Evolutionary conservation across 2,797 vertebrate genomes (phyloP).

Genomic region (Serranus cabrilla): DNA sequence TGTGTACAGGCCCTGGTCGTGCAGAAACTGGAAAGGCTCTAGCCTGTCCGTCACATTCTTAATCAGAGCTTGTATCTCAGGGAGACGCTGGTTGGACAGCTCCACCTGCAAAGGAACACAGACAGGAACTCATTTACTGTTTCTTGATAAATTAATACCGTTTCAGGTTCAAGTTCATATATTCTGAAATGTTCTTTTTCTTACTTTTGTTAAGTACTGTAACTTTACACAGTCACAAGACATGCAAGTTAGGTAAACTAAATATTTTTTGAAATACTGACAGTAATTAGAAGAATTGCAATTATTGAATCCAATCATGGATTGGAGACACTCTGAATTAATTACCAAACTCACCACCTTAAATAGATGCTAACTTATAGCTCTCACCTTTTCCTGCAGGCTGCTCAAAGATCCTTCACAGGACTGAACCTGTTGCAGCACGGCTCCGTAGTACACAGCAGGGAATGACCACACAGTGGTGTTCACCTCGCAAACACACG

Average conservation of each 20-base stretch:
- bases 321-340: neutral
- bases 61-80: constrained; percentile 59
- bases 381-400: constrained; percentile 64
- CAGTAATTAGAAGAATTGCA: too few species aligned
- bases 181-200: too few species aligned
- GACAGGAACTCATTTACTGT: too few species aligned
- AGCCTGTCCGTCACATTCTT: constrained; percentile 69
- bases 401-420: constrained; percentile 39
- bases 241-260: too few species aligned
- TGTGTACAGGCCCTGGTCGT: constrained; percentile 71
- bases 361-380: neutral
- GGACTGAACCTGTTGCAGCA: constrained; percentile 51
- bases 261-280: too few species aligned
- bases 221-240: too few species aligned
- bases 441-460: constrained; percentile 39
- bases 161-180: too few species aligned
- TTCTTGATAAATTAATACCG: too few species aligned
- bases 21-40: constrained; percentile 74
- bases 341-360: neutral
- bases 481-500: constrained; percentile 67
- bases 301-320: too few species aligned
- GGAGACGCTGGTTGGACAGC: constrained; percentile 57
- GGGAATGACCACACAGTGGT: constrained; percentile 69
- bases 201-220: too few species aligned
- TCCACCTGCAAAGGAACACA: constrained; percentile 14